These are phyloP conservation scores for Dicrostonyx torquatus DNA, from an alignment of 2,797 vertebrate species.

Conservation along the genomic window DNA sequence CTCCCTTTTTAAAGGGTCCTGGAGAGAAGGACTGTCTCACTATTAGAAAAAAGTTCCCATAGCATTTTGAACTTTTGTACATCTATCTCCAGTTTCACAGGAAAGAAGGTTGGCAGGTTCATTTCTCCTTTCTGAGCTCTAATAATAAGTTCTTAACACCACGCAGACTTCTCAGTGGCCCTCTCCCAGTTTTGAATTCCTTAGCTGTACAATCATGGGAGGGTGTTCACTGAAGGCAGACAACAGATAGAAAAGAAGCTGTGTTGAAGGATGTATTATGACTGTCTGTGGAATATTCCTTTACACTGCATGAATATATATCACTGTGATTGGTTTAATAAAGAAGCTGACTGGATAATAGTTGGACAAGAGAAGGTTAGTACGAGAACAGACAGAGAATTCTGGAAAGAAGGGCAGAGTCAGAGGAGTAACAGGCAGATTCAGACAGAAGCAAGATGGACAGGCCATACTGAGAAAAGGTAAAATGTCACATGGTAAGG, in stretches of 20 bases:
- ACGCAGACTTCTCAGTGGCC: neutral
- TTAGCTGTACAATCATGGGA: neutral
- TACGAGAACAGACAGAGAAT: neutral
- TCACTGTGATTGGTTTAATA: neutral
- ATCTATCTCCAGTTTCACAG: neutral
- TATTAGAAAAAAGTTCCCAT: slow-evolving; percentile 7
- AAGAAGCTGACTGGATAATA: neutral
- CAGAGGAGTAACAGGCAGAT: neutral
- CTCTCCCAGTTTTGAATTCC: neutral
- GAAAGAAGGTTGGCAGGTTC: neutral
- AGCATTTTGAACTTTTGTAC: neutral
- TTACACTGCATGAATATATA: neutral
- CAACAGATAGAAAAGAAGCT: neutral
- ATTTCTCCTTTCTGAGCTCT: neutral
- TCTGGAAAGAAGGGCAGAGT: neutral
- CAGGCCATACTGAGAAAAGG: neutral
- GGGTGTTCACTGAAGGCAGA: neutral
- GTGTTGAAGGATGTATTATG: neutral
- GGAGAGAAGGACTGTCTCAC: neutral
- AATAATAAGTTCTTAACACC: neutral
- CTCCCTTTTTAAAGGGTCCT: neutral
- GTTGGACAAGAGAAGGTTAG: neutral
- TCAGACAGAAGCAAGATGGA: neutral
- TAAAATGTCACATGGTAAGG: neutral
- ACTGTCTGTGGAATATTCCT: neutral